Evolutionary conservation across 2,113 vertebrate genomes (phyloP), one percentile per base, ranked within the genome.

Genomic region (Genyomyrus donnyi): DNA sequence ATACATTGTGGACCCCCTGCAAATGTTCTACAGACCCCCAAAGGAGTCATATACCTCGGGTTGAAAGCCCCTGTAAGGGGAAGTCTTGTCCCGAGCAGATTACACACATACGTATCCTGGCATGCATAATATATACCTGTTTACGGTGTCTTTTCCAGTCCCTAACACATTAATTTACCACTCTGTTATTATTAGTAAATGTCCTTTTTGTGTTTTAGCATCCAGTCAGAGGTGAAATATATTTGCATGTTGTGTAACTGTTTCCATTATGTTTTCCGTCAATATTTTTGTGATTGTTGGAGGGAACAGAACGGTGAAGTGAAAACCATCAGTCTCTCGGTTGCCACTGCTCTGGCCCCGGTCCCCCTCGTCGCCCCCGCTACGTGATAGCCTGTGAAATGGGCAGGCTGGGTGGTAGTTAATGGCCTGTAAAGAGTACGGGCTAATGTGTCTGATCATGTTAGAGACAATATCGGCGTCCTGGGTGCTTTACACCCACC

Each of bases 401-500:
- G 48, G 87, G 56, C 53, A 45, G 52, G 35, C 35, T 62, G 56
- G 53, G 87, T 50, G 53, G 35, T 62, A 53, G 53, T 88, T 88
- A 88, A 88, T 88, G 87, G 87, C 56, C 87, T 50, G 49, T 66
- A 66, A 58, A 62, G 56, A 62, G 35, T 88, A 66, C 9, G 39
- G 87, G 87, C 35, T 88, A 88, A 88, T 87, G 85, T 87, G 85
- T 35, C 85, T 87, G 85, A 87, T 88, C 87, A 42, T 88, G 56
- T 24, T n/a, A 17, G 56, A 62, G 58, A 62, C 42, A 53, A 88
- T 66, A 88, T 21, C 11, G 39, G 31, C 53, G 3, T 35, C 53
- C 31, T 9, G 39, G 56, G 35, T 62, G 87, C 56, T 62, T 66
- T 88, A 58, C 49, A 35, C 50, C 24, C 50, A 35, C 48, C 27